Evolutionary conservation across 1,140 invertebrate genomes (phyloP), one percentile per base, ranked within the genome.

Genomic region (Oncopodura yosiiana): DNA sequence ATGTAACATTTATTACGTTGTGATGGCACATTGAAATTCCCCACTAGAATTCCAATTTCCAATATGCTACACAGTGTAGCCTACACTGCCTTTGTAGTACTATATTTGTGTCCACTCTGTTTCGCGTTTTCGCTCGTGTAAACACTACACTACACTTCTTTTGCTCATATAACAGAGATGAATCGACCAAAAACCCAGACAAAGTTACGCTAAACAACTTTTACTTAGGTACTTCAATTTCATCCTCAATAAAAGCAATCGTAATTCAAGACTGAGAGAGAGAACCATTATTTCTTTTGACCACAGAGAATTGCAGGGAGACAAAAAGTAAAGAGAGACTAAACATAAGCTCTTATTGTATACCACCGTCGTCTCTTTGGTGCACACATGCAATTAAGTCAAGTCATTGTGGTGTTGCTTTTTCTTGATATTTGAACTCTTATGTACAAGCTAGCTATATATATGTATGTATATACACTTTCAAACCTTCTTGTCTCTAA

Each of bases 211-310:
- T n/a, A n/a, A n/a, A n/a, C n/a, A n/a, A n/a, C n/a, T n/a, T n/a
- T n/a, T n/a, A n/a, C n/a, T n/a, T n/a, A n/a, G n/a, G n/a, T 32
- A n/a, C 36, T 32, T 32, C 37, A 32, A 54, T 59, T 59, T 59
- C 57, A 52, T 27, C 45, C 52, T 53, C 51, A 59, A 59, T 59
- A 59, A 59, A 59, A 50, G 36, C 46, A 24, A 49, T 50, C 50
- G 57, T 59, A 59, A 53, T 54, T 59, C 51, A 59, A 49, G 37
- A 29, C 49, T 9, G 37, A 21, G n/a, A n/a, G n/a, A 34, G 26
- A 18, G 14, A 37, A 41, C 53, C 53, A 56, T 49, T 56, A 49
- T 56, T 49, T 55, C 46, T 26, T 26, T 14, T 49, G 29, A 18
- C 21, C 39, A 49, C 24, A 23, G 24, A n/a, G 34, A 41, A 44